Conservation (phyloP, 2,888 invertebrate genomes). For the Cylloceria caligata region DNA sequence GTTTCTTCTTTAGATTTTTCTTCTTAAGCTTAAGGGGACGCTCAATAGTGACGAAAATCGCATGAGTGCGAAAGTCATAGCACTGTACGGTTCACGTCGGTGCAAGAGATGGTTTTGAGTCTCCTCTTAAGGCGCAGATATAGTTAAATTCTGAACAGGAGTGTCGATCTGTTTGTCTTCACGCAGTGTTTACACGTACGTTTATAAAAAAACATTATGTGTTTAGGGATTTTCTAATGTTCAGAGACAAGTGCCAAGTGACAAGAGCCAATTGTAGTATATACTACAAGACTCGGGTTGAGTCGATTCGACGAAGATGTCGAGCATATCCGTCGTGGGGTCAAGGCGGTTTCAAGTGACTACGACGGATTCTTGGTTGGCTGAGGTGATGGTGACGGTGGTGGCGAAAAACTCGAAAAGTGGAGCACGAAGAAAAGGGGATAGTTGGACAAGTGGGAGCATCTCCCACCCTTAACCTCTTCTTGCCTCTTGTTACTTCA, state of each 20-base stretch:
- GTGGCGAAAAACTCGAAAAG: conserved; percentile 70
- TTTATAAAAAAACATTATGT: background rate
- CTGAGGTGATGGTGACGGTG: conserved; percentile 11
- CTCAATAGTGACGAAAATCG: no score
- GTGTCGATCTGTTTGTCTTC: background rate
- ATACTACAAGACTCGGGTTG: background rate
- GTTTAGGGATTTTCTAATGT: background rate
- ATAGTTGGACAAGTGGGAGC: conserved; percentile 57
- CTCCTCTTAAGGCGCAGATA: background rate
- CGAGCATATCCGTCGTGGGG: conserved; percentile 23
- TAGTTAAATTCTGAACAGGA: background rate
- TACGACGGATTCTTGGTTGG: conserved; percentile 6
- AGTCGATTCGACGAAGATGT: conserved; percentile 6
- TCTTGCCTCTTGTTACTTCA: background rate
- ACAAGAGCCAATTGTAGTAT: background rate
- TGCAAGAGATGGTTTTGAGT: no score
- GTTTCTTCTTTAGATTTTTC: no score
- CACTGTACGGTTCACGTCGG: no score
- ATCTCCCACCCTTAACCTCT: conserved; percentile 11
- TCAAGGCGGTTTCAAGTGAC: conserved; percentile 23
- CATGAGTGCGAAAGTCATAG: no score
- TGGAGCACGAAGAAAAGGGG: conserved; percentile 70
- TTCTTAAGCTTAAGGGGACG: no score
- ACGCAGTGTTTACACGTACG: background rate
- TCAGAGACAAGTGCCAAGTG: background rate